Evolutionary conservation across 1,140 invertebrate genomes (phyloP).

Genomic region (Pseudomyrmex dendroicus): DNA sequence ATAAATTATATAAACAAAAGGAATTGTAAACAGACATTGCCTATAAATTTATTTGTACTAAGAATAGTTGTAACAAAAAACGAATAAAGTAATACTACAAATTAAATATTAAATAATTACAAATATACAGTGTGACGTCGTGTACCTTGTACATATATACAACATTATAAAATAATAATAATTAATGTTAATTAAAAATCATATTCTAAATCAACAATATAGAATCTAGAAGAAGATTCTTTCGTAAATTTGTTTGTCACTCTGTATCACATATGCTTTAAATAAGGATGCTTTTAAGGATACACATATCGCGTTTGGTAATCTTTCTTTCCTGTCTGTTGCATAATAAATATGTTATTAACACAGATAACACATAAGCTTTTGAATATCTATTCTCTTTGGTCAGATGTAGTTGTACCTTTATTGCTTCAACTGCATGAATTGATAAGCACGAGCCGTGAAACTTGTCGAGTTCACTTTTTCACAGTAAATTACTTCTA

Average conservation of each 20-base stretch:
- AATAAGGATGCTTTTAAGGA: constrained; percentile 30
- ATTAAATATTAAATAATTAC: constrained; percentile 54
- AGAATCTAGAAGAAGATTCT: not conserved
- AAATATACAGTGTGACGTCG: constrained; percentile 45
- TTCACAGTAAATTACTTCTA: constrained; percentile 4
- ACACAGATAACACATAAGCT: constrained; percentile 25
- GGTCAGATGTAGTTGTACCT: constrained; percentile 64
- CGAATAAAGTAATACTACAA: constrained; percentile 62
- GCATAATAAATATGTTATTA: not conserved
- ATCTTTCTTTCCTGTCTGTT: not conserved
- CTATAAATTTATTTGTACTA: constrained; percentile 69
- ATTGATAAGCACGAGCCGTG: constrained; percentile 9
- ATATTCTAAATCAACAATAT: constrained; percentile 4
- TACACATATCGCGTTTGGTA: constrained; percentile 14
- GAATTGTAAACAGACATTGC: constrained; percentile 55
- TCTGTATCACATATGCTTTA: constrained; percentile 24
- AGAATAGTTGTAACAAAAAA: constrained; percentile 38
- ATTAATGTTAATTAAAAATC: constrained; percentile 47
- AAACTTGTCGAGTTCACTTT: constrained; percentile 1
- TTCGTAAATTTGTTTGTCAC: constrained; percentile 18
- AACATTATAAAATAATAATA: constrained; percentile 46
- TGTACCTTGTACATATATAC: constrained; percentile 22
- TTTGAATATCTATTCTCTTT: constrained; percentile 61
- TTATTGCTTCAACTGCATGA: constrained; percentile 29
- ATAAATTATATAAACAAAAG: constrained; percentile 33